Percentiles rank a stretch among this genome's conserved stretches.
Conservation (phyloP, 2,797 vertebrate genomes). For the Pagetopsis macropterus region DNA sequence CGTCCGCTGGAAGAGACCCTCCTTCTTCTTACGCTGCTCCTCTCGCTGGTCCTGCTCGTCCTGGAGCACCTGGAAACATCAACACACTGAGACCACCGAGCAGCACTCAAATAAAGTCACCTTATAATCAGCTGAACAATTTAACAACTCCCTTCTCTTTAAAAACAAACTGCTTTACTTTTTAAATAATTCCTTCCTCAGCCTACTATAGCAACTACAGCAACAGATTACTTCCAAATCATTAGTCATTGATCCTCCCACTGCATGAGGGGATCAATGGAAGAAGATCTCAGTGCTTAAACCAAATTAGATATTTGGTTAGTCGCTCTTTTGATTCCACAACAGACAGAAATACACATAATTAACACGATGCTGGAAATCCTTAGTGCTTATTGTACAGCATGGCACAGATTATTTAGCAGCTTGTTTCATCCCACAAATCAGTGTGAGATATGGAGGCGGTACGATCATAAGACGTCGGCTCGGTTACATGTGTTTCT, state of each 20-base stretch:
- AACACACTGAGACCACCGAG: neutral
- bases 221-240: neutral
- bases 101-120: neutral
- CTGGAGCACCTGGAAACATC: constrained; percentile 79
- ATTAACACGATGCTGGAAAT: constrained; percentile 20
- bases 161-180: neutral
- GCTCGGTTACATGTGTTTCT: neutral
- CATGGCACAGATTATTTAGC: constrained; percentile 13
- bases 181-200: neutral
- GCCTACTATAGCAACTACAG: neutral
- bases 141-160: neutral
- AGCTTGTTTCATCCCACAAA: constrained; percentile 8
- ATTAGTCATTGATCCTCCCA: constrained; percentile 1
- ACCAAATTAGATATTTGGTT: neutral
- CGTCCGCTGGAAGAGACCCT: constrained; percentile 87
- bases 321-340: neutral
- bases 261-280: neutral
- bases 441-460: constrained; percentile 20
- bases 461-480: neutral
- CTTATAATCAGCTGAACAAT: neutral
- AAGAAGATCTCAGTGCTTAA: too few relatives aligned
- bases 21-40: constrained; percentile 86
- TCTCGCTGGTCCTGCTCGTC: constrained; percentile 86
- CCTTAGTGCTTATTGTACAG: constrained; percentile 23
- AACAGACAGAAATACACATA: constrained; percentile 15